These are phyloP conservation scores for Malaclemys terrapin DNA, from an alignment of 2,113 vertebrate species.

Conservation along the genomic window DNA sequence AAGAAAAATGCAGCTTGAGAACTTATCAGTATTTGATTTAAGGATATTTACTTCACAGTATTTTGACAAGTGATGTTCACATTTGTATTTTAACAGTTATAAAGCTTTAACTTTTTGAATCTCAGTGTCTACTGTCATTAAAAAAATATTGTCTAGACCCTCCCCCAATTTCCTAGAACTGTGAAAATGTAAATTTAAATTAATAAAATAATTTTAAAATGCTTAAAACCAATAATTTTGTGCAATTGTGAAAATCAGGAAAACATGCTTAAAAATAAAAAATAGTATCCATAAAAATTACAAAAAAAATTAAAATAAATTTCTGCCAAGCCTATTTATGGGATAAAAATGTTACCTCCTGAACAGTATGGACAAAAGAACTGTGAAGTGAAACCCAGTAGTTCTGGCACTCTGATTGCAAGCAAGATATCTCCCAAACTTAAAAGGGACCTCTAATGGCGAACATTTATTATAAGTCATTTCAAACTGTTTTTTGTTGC, in stretches of 20 bases:
- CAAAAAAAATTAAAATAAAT: background rate
- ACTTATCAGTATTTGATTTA: background rate
- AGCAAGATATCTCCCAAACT: conserved; percentile 15
- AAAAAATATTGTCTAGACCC: background rate
- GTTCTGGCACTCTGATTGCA: conserved; percentile 39
- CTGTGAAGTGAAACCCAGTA: conserved; percentile 35
- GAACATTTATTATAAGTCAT: conserved; percentile 44
- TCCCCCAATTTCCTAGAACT: background rate
- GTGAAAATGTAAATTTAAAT: background rate
- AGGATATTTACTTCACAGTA: background rate
- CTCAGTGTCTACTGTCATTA: background rate
- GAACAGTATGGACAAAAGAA: background rate
- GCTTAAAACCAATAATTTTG: background rate
- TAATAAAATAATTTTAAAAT: background rate
- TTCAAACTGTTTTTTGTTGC: background rate
- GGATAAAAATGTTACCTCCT: background rate
- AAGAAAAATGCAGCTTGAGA: background rate
- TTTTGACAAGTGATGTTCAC: background rate
- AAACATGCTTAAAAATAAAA: too few relatives aligned
- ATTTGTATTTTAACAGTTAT: background rate
- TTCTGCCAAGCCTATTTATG: background rate
- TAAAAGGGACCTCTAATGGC: background rate
- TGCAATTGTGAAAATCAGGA: too few relatives aligned
- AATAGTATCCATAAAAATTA: background rate
- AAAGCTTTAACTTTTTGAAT: background rate